A percentile compares a stretch with the other conserved stretches of the same genome.
phyloP scores from a whole-genome alignment of 2,888 invertebrate species.

The Cepaea hortensis region DNA sequence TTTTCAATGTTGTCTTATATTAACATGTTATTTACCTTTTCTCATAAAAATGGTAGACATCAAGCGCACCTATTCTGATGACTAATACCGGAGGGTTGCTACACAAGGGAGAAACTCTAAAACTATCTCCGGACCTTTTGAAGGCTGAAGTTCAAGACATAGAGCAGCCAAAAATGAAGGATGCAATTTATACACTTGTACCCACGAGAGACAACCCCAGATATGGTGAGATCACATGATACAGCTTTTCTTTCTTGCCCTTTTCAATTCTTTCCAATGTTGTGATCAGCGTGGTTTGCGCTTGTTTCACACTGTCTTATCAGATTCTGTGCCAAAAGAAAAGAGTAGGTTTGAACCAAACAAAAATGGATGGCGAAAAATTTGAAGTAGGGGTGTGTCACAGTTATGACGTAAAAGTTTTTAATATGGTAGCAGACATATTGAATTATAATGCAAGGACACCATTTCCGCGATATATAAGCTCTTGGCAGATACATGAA shows the following conservation, averaged over 20 bases:
- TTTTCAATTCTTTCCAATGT: background rate
- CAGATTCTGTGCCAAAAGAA: too few species aligned
- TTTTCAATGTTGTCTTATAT: background rate
- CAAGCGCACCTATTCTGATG: slow-evolving; percentile 62
- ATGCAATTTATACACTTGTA: slow-evolving; percentile 65
- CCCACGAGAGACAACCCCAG: slow-evolving; percentile 67
- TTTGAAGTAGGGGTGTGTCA: too few species aligned
- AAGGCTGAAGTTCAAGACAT: slow-evolving; percentile 59
- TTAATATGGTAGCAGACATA: too few species aligned
- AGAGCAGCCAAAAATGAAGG: slow-evolving; percentile 54
- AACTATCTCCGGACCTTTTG: slow-evolving; percentile 59
- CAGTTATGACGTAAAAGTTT: too few species aligned
- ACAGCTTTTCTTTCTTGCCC: background rate
- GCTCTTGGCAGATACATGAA: too few species aligned
- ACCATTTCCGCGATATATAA: too few species aligned
- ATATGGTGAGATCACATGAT: slow-evolving; percentile 58
- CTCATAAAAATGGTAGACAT: slow-evolving; percentile 56
- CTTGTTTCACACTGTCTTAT: too few species aligned
- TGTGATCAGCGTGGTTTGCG: too few species aligned
- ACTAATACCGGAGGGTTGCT: slow-evolving; percentile 65
- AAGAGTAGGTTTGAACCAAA: too few species aligned
- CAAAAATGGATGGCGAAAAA: too few species aligned
- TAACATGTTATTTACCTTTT: background rate
- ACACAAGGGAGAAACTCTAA: slow-evolving; percentile 43
- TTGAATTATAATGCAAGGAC: too few species aligned